Evolutionary conservation across 1,140 invertebrate genomes (phyloP).

Genomic region (Calosoma granatense): DNA sequence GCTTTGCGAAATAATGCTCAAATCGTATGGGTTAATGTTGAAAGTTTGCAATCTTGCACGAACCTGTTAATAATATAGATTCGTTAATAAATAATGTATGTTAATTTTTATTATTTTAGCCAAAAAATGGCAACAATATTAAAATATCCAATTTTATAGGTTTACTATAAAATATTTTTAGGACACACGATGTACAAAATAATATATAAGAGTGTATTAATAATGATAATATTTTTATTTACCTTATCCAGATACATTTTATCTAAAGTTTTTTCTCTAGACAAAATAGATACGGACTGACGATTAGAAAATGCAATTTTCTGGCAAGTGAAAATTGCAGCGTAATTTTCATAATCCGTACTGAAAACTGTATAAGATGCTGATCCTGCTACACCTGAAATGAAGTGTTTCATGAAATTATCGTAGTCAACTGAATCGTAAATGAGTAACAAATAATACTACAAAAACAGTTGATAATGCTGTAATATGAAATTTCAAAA

Average conservation of each 20-base stretch:
- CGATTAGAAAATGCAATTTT: constrained; percentile 61
- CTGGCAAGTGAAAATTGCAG: constrained; percentile 71
- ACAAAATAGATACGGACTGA: constrained; percentile 67
- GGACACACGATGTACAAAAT: too few relatives aligned
- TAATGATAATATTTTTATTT: too few relatives aligned
- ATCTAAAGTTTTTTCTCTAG: constrained; percentile 55
- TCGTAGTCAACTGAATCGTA: too few relatives aligned
- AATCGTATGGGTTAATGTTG: constrained; percentile 60
- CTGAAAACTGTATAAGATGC: constrained; percentile 62
- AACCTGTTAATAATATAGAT: constrained; percentile 35
- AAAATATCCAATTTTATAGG: too few relatives aligned
- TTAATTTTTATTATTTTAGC: not conserved
- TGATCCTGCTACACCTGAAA: constrained; percentile 58
- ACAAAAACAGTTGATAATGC: too few relatives aligned
- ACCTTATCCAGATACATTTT: constrained; percentile 57
- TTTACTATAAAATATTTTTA: too few relatives aligned
- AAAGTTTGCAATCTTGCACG: constrained; percentile 46
- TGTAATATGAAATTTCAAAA: too few relatives aligned
- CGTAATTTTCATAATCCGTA: constrained; percentile 66
- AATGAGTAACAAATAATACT: too few relatives aligned
- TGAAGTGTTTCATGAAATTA: constrained; percentile 10
- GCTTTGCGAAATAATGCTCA: constrained; percentile 61
- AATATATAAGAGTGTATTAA: too few relatives aligned
- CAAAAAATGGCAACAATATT: too few relatives aligned
- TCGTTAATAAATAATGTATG: not conserved